Conservation (phyloP, 2,888 invertebrate genomes). For the Ypsolopha scabrella region DNA sequence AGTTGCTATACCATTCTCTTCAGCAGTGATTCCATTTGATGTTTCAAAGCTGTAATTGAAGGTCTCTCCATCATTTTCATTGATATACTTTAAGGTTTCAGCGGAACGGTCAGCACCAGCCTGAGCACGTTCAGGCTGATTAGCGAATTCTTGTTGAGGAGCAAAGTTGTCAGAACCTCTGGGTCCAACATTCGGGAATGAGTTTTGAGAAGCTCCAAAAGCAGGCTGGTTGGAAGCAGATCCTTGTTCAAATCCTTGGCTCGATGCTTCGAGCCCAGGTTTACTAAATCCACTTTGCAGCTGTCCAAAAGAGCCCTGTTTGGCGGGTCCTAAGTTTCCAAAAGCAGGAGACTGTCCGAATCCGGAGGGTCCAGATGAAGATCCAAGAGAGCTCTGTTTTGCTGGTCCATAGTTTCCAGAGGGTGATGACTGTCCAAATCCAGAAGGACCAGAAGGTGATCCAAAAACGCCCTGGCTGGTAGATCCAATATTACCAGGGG, state of each 20-base stretch:
- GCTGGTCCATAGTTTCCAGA: background rate
- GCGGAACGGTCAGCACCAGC: conserved; percentile 46
- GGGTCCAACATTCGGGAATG: background rate
- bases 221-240: background rate
- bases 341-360: conserved; percentile 11
- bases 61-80: conserved; percentile 49
- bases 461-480: background rate
- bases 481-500: background rate
- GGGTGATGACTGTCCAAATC: conserved; percentile 13
- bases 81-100: conserved; percentile 46
- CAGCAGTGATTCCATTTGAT: conserved; percentile 57
- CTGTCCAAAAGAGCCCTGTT: background rate
- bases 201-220: background rate
- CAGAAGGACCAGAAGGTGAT: conserved; percentile 6
- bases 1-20: conserved; percentile 53
- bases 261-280: too few species aligned
- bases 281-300: background rate
- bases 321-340: background rate
- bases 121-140: conserved; percentile 40
- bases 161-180: background rate
- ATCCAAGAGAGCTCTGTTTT: background rate
- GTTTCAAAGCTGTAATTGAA: conserved; percentile 56
- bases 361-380: conserved; percentile 8
- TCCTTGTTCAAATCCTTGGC: background rate
- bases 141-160: background rate